Evolutionary conservation across 2,888 invertebrate genomes (phyloP), one percentile per base, ranked within the genome.

Genomic region (Anarsia innoxiella): DNA sequence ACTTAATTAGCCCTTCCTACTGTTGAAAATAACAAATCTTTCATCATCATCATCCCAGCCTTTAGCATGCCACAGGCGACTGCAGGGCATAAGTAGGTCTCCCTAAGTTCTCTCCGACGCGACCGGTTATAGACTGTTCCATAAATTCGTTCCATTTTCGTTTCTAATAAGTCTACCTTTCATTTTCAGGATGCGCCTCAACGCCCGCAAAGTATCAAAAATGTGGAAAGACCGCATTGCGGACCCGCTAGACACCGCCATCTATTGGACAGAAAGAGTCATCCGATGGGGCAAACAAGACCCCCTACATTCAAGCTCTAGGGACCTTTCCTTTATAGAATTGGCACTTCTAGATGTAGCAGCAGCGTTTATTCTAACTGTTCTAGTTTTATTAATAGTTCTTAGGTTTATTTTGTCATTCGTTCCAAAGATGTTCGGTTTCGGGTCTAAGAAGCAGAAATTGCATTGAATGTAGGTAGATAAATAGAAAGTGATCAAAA

Each of bases 181-280:
- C 41, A 23, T 12, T 70, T 68, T 1, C 76, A 86, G 86, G 45
- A 77, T 76, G 68, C 67, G 78, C 8, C 9, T 67, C 5, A 75
- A 76, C 31, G 86, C 88, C 0, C 59, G 66, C 0, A 63, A 66
- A 2, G 59, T 84, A 1, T 87, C 88, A 0, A 66, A 71, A 42
- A 76, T 87, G 16, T 89, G 88, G 75, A 73, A 70, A 12, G 83
- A 87, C 54, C 72, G 88, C 2, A 75, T 77, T 36, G 66, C 70
- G 9, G 60, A 79, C 3, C 88, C 89, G 0, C 44, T 89, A 14
- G 84, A 88, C 37, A 86, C 84, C 1, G 88, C 88, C 0, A 68
- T 88, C 1, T 89, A 86, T 72, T 87, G 87, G 79, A 77, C 86
- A 16, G 89, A 89, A 43, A 70, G 88, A 40, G 78, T 88, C 13